Evolutionary conservation across 30 jellyfish, hydroid and myxozoan genomes (phyloP), one percentile per base, ranked within the genome.

Genomic region (Phacellophora camtschatica): DNA sequence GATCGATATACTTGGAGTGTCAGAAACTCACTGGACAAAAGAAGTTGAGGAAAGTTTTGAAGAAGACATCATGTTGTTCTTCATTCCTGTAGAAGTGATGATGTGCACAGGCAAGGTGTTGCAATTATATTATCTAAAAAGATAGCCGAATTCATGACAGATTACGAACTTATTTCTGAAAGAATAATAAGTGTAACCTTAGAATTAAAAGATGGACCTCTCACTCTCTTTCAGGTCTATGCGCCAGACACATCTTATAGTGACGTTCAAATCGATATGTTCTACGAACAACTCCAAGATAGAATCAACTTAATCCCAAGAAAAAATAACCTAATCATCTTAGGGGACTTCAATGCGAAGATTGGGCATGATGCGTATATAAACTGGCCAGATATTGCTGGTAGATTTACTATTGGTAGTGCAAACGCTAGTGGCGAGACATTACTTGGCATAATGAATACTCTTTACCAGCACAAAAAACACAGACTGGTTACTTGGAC

Each of bases 401-500:
- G 86, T 11, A 72, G 22, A 20, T 63, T n/a, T n/a, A n/a, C n/a
- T n/a, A n/a, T 63, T 20, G 33, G 77, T 20, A 8, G 11, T 13
- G 64, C 66, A 41, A 41, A 10, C 55, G 16, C 55, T 16, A 41
- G 16, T 41, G 9, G 55, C 55, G 9, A 8, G 55, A 41, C 13
- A 8, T 41, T 41, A 19, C 57, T 49, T 5, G 35, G 49, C 83
- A 20, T 72, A 22, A 28, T 46, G 34, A 72, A 72, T 54, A 68
- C 86, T 13, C 20, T 72, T 61, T 72, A 72, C 83, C 42, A 49
- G 30, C 74, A 72, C 84, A 45, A 62, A 28, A 18, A 15, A 16
- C 6, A 61, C 20, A 62, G 77, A 29, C 61, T 20, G 20, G 77
- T 62, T 13, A 62, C n/a, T 8, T 62, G 77, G 77, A 62, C 16